phyloP scores from a whole-genome alignment of 1,140 invertebrate species.

The Tenebrio molitor region DNA sequence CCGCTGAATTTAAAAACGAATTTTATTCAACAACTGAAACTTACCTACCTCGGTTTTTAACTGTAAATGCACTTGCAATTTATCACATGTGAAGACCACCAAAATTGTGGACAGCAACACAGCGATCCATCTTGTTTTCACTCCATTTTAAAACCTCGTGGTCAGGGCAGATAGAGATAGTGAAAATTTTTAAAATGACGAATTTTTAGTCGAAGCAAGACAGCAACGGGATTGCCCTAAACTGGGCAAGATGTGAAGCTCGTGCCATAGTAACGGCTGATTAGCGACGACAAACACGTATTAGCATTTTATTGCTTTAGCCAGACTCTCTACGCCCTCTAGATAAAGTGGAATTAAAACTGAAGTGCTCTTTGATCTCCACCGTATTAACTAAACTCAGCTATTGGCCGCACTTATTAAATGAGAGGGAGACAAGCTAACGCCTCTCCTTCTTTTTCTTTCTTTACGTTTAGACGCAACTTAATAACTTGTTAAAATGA shows the following conservation, averaged over 20 bases:
- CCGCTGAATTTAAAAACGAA: neutral
- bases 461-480: constrained; percentile 47
- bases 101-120: no score
- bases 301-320: constrained; percentile 70
- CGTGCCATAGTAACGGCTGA: constrained; percentile 61
- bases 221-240: neutral
- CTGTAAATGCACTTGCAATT: no score
- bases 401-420: constrained; percentile 64
- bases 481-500: constrained; percentile 62
- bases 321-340: constrained; percentile 64
- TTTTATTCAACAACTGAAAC: no score
- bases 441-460: constrained; percentile 30
- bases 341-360: constrained; percentile 68
- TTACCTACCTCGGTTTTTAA: no score
- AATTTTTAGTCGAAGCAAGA: no score
- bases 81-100: no score
- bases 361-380: constrained; percentile 66
- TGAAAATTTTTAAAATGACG: no score
- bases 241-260: constrained; percentile 33
- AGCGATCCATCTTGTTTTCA: no score
- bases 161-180: no score
- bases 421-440: constrained; percentile 57
- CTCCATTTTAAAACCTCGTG: no score
- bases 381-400: constrained; percentile 65
- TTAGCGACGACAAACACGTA: constrained; percentile 69